Evolutionary conservation across 2,113 vertebrate genomes (phyloP).

Genomic region (Phaetusa simplex): DNA sequence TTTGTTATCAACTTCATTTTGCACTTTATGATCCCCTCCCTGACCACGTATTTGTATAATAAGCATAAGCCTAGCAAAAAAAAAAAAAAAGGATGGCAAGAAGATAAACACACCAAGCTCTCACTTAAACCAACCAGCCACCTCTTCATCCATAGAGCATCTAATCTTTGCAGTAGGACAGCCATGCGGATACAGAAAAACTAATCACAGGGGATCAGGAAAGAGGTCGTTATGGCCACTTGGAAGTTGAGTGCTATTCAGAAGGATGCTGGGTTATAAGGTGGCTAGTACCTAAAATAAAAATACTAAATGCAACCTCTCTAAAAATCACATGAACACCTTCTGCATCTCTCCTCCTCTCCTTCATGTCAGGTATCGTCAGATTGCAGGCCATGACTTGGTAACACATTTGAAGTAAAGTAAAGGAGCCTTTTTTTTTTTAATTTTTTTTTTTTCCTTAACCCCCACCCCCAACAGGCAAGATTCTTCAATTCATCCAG

Average conservation of each 20-base stretch:
- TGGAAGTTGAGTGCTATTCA: background rate
- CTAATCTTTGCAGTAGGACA: background rate
- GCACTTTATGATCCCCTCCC: background rate
- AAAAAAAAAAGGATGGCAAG: background rate
- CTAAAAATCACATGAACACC: background rate
- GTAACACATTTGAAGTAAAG: background rate
- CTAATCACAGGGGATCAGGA: background rate
- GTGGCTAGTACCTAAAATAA: background rate
- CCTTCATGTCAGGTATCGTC: background rate
- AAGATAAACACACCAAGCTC: background rate
- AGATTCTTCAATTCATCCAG: background rate
- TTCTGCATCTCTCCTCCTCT: background rate
- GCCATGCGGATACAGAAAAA: background rate
- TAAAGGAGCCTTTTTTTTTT: background rate
- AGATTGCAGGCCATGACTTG: background rate
- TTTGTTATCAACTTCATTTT: background rate
- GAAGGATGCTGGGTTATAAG: background rate
- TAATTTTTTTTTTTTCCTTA: background rate
- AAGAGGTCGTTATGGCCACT: background rate
- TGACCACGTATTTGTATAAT: rapidly evolving
- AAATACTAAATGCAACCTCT: background rate
- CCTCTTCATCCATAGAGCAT: background rate
- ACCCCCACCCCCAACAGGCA: background rate
- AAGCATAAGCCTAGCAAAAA: background rate
- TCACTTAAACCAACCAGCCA: background rate